Percentiles rank a stretch among this genome's conserved stretches.
Conservation (phyloP, 2,888 invertebrate species). For the Polymixis flavicincta region DNA sequence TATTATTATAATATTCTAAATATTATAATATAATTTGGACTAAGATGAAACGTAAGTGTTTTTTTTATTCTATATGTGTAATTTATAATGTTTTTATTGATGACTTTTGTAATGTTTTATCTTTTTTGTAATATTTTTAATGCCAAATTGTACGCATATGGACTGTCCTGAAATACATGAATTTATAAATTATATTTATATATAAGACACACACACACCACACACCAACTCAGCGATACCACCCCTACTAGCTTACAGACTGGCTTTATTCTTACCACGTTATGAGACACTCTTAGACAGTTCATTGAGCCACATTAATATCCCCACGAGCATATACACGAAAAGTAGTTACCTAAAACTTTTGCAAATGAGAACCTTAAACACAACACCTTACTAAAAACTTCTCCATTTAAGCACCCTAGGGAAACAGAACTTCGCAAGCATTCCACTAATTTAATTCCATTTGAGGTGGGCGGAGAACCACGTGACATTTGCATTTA, state of each 20-base stretch:
- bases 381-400: slow-evolving; percentile 52
- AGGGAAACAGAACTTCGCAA: slow-evolving; percentile 51
- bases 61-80: too few relatives aligned
- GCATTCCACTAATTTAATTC: slow-evolving; percentile 51
- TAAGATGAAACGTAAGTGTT: too few relatives aligned
- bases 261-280: background rate
- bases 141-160: too few relatives aligned
- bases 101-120: too few relatives aligned
- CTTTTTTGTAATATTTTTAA: too few relatives aligned
- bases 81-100: too few relatives aligned
- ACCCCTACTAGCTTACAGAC: too few relatives aligned
- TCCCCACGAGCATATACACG: slow-evolving; percentile 21
- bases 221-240: too few relatives aligned
- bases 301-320: slow-evolving; percentile 17
- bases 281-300: background rate
- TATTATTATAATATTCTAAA: too few relatives aligned
- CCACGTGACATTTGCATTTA: slow-evolving; percentile 35
- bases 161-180: too few relatives aligned
- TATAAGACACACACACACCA: background rate
- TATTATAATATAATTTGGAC: too few relatives aligned
- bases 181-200: too few relatives aligned
- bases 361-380: slow-evolving; percentile 38
- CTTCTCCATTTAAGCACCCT: slow-evolving; percentile 48
- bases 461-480: slow-evolving; percentile 23
- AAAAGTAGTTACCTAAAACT: slow-evolving; percentile 37